Evolutionary conservation across 2,888 invertebrate genomes (phyloP), one percentile per base, ranked within the genome.

Genomic region (Camptogramma bilineatum): DNA sequence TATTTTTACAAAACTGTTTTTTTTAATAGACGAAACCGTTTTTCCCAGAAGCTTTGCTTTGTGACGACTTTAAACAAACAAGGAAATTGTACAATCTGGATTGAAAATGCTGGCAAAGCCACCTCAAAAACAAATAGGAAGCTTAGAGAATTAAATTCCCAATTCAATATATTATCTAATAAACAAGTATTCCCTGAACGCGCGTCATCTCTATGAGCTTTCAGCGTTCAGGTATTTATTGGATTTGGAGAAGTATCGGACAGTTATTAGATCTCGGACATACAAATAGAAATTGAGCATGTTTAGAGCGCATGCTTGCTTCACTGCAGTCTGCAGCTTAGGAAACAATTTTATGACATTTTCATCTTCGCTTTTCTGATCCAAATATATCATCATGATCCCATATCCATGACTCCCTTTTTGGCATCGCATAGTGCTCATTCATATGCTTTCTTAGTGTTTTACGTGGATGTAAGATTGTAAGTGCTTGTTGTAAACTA

Each of bases 191-290:
- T 46, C 54, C 17, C 17, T 24, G 18, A 28, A 24, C 44, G 19
- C 44, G 55, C 46, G 55, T 52, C 55, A 55, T 50, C 16, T 17
- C 31, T 48, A 21, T n/a, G 13, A n/a, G 8, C 5, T 16, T 3
- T 42, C 28, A 39, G 39, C 16, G 54, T n/a, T 34, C 34, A 46
- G 34, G 18, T 55, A 34, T 62, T 52, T 52, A 52, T 56, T 52
- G 46, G 34, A 34, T 55, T 42, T 55, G 55, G 42, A 55, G 31
- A 55, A 51, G 51, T 55, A 51, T 62, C 51, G 57, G 48, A 53
- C 48, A 48, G 57, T 52, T 52, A 62, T 47, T 62, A 47, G 21
- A 52, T 56, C 39, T 24, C 39, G 7, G 52, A 21, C 24, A 13
- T 13, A 39, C 34, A 47, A 55, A 50, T 54, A 61, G 54, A 16